These are phyloP conservation scores for Camelus bactrianus DNA, from an alignment of 2,113 vertebrate genomes.

Conservation along the genomic window DNA sequence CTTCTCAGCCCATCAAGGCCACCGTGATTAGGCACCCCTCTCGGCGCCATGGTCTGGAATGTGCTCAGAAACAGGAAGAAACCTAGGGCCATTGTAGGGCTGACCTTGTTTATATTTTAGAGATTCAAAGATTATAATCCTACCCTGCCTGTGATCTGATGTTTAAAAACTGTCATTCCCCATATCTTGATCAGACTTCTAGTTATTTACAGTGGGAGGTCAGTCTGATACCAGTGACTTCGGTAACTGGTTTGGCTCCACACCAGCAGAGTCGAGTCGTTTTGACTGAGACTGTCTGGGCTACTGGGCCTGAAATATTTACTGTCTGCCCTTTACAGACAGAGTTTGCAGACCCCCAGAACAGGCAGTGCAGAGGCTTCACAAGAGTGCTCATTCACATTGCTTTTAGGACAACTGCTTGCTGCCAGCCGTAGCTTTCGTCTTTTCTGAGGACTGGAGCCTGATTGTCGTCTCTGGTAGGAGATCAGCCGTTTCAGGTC, in stretches of 20 bases:
- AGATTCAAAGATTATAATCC: not conserved
- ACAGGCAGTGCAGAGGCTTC: not conserved
- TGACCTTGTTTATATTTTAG: not conserved
- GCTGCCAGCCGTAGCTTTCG: not conserved
- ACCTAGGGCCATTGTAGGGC: not conserved
- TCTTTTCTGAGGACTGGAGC: not conserved
- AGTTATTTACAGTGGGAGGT: not conserved
- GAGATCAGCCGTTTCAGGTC: not conserved
- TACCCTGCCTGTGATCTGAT: not conserved
- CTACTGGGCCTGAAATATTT: not conserved
- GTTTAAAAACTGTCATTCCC: not conserved
- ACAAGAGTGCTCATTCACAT: not conserved
- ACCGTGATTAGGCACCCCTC: not conserved
- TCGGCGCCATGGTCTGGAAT: not conserved
- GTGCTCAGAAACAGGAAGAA: not conserved
- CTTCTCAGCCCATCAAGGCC: not conserved
- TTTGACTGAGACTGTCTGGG: not conserved
- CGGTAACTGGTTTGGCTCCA: not conserved
- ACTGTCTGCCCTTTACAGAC: not conserved
- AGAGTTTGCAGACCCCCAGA: not conserved
- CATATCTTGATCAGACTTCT: too few relatives aligned
- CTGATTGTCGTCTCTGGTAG: not conserved
- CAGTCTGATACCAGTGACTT: too few relatives aligned
- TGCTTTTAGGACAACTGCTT: too few relatives aligned
- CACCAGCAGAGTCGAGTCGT: fast-evolving